Conservation (phyloP, 1,140 invertebrate genomes). For the Atta colombica region DNA sequence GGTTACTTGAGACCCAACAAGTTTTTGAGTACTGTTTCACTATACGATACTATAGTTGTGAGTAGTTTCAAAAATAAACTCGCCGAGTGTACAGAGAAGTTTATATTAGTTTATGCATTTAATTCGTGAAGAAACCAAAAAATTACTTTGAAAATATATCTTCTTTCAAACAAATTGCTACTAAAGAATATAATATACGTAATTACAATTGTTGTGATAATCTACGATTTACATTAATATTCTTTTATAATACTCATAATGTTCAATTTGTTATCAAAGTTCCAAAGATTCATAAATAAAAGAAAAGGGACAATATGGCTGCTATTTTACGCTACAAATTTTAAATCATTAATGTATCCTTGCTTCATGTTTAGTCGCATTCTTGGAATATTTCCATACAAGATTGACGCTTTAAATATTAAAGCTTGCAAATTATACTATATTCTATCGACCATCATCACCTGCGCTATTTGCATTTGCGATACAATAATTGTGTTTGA, state of each 20-base stretch:
- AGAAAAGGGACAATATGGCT: background rate
- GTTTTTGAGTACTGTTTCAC: background rate
- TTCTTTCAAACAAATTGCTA: background rate
- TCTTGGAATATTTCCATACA: slow-evolving; percentile 13
- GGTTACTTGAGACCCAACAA: background rate
- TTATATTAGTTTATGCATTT: background rate
- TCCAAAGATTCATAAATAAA: background rate
- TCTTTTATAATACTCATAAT: background rate
- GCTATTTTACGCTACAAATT: background rate
- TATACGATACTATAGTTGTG: background rate
- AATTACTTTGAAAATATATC: background rate
- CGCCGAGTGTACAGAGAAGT: background rate
- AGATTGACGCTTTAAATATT: background rate
- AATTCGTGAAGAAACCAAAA: background rate
- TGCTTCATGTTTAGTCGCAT: background rate
- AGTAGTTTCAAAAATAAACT: background rate
- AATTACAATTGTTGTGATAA: background rate
- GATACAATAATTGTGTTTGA: background rate
- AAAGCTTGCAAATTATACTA: background rate
- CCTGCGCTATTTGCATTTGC: background rate
- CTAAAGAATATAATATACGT: background rate
- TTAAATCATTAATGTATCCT: background rate
- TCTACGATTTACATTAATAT: background rate
- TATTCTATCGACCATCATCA: background rate
- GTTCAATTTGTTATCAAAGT: background rate